Percentiles rank a stretch among this genome's conserved stretches.
Conservation (phyloP, 2,113 vertebrate species). For the Morone chrysops region DNA sequence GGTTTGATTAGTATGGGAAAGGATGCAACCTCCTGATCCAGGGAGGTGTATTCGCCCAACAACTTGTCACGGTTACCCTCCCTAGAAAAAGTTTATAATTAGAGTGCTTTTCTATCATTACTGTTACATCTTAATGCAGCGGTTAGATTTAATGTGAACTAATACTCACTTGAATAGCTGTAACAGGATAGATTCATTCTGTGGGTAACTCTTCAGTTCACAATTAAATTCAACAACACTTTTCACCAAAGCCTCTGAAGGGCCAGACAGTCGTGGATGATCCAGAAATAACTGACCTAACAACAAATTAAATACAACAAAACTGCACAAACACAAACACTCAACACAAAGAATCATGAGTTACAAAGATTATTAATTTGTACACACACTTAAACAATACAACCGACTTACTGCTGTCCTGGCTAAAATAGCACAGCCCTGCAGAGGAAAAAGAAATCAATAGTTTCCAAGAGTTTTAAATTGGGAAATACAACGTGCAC, state of each 20-base stretch:
- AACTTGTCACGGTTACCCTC: neutral
- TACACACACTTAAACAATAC: neutral
- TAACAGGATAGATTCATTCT: slow-evolving; percentile 47
- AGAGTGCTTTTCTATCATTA: neutral
- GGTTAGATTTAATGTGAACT: neutral
- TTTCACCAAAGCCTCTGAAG: neutral
- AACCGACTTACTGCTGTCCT: slow-evolving; percentile 63
- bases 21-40: accelerated
- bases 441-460: slow-evolving; percentile 6
- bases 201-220: neutral
- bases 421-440: slow-evolving; percentile 59
- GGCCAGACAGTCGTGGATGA: slow-evolving; percentile 44
- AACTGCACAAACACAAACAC: neutral
- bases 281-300: slow-evolving; percentile 58
- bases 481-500: neutral
- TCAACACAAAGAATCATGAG: neutral
- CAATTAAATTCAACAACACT: neutral
- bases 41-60: slow-evolving; percentile 9
- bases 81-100: slow-evolving; percentile 35
- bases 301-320: neutral
- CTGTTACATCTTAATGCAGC: neutral
- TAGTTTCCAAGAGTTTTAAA: neutral
- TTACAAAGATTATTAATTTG: neutral
- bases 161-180: slow-evolving; percentile 67
- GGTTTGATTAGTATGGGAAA: accelerated